A percentile compares a stretch with the other conserved stretches of the same genome.
Conservation (phyloP, 2,113 vertebrate genomes). For the Pygathrix nemaeus region DNA sequence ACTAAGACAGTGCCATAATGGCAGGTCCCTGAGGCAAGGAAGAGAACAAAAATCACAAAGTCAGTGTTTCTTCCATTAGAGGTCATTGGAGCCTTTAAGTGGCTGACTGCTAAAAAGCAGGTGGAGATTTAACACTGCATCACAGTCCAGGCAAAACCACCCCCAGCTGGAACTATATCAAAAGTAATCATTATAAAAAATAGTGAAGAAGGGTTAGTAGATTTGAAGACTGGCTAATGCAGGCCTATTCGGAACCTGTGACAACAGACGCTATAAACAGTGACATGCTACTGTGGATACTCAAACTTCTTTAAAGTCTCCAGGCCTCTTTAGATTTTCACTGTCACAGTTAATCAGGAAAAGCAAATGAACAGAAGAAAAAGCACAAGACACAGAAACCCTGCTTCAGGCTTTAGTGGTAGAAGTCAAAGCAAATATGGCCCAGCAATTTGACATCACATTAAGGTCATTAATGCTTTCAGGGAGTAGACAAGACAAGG, state of each 20-base stretch:
- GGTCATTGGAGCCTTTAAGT: background rate
- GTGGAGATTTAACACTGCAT: background rate
- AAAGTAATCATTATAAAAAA: background rate
- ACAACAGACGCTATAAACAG: background rate
- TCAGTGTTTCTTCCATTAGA: background rate
- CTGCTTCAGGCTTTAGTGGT: background rate
- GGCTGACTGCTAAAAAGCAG: background rate
- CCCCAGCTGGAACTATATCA: background rate
- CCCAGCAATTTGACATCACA: background rate
- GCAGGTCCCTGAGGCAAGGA: background rate
- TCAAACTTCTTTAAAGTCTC: slow-evolving; percentile 49
- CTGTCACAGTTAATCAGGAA: slow-evolving; percentile 50
- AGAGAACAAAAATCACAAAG: background rate
- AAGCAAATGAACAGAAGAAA: slow-evolving; percentile 13
- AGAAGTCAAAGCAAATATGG: background rate
- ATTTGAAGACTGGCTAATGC: background rate
- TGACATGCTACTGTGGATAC: background rate
- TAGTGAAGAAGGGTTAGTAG: background rate
- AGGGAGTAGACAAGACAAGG: background rate
- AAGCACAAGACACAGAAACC: background rate
- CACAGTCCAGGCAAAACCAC: background rate
- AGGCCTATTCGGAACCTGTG: background rate
- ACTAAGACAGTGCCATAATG: background rate
- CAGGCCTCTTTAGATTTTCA: background rate
- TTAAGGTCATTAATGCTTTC: background rate